Percentiles rank a stretch among this genome's conserved stretches.
phyloP scores from a whole-genome alignment of 2,797 vertebrate species.

The Gambusia yucatana region DNA sequence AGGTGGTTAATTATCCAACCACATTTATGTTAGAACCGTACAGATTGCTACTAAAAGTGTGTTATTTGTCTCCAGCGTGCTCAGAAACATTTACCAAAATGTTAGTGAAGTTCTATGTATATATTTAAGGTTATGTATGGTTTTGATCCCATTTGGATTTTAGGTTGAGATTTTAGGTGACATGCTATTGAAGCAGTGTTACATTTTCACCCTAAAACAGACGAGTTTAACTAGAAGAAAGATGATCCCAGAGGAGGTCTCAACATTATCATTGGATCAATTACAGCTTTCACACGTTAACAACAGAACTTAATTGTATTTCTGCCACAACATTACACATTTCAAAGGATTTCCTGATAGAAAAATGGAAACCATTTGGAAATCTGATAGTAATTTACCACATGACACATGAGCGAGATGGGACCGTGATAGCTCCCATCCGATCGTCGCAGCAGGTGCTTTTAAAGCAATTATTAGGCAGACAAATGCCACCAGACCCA shows the following conservation, averaged over 20 bases:
- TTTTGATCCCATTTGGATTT: background rate
- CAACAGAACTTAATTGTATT: constrained; percentile 18
- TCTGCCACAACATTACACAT: constrained; percentile 44
- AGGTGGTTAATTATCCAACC: background rate
- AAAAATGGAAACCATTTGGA: constrained; percentile 25
- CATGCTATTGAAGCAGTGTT: background rate
- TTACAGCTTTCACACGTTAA: constrained; percentile 4
- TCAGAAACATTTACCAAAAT: background rate
- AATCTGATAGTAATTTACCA: constrained; percentile 39
- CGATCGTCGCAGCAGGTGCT: constrained; percentile 66
- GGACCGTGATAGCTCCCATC: constrained; percentile 42
- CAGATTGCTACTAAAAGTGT: background rate
- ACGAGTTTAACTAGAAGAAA: background rate
- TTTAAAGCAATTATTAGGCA: constrained; percentile 72
- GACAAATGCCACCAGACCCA: constrained; percentile 69
- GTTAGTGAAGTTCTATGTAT: background rate
- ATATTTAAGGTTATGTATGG: background rate
- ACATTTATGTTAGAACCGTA: background rate
- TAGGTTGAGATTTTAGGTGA: background rate
- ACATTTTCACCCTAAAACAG: background rate
- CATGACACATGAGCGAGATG: constrained; percentile 36
- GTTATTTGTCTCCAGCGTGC: background rate
- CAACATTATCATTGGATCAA: constrained; percentile 6
- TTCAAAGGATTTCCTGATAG: constrained; percentile 38
- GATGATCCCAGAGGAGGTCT: background rate